phyloP scores from a whole-genome alignment of 1,140 invertebrate genomes.

The Camponotus pennsylvanicus region DNA sequence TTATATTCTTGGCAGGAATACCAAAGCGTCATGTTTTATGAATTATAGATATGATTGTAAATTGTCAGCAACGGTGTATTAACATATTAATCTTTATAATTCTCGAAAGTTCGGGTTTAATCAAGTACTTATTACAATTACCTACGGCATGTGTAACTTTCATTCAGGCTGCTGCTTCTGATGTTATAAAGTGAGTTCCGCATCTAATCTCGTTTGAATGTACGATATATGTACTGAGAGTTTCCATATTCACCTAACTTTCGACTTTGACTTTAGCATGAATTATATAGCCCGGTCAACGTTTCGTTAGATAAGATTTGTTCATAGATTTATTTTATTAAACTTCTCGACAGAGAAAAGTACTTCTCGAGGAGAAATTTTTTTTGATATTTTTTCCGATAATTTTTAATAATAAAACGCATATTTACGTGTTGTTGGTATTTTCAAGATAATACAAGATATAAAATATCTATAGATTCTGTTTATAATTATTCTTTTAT shows the following conservation, averaged over 20 bases:
- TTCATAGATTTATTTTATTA: conserved; percentile 5
- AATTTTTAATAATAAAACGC: background rate
- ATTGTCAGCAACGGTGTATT: conserved; percentile 39
- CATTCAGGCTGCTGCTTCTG: conserved; percentile 62
- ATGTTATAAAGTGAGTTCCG: conserved; percentile 29
- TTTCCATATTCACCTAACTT: conserved; percentile 71
- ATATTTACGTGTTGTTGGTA: background rate
- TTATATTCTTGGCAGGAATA: background rate
- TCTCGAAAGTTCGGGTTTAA: conserved; percentile 66
- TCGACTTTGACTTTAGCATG: conserved; percentile 66
- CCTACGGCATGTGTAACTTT: conserved; percentile 29
- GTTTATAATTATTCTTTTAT: background rate
- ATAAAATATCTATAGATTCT: background rate
- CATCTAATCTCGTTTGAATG: conserved; percentile 64
- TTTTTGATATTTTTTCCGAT: background rate
- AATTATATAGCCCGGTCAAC: conserved; percentile 29
- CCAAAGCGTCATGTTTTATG: conserved; percentile 6
- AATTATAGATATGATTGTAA: conserved; percentile 55
- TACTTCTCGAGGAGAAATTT: background rate
- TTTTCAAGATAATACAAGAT: background rate
- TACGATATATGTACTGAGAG: conserved; percentile 51
- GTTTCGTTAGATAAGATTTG: conserved; percentile 65
- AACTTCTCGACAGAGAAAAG: background rate
- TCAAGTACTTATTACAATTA: conserved; percentile 74
- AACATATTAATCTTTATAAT: conserved; percentile 33